These are phyloP conservation scores for Coregonus sp. DNA, from an alignment of 2,797 vertebrate genomes.

Conservation along the genomic window DNA sequence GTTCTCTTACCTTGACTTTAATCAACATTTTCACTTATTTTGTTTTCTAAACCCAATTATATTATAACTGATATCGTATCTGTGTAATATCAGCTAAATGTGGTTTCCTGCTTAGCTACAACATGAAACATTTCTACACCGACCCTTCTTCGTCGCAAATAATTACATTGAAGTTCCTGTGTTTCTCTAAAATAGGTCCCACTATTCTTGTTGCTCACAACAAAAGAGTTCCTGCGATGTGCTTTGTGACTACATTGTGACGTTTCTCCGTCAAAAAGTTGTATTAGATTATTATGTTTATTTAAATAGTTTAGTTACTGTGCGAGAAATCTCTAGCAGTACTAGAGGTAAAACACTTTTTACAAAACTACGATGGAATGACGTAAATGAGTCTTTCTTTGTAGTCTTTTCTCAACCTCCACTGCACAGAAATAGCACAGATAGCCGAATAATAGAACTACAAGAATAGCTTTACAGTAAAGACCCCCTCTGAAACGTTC, in stretches of 20 bases:
- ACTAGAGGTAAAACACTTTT: background rate
- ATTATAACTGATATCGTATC: background rate
- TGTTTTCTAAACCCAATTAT: conserved; percentile 11
- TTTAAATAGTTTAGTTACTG: background rate
- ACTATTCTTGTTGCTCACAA: background rate
- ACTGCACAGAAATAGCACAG: too few species aligned
- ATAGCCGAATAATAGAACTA: background rate
- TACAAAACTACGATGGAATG: background rate
- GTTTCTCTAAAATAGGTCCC: conserved; percentile 40
- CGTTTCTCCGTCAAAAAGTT: background rate
- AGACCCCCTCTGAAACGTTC: background rate
- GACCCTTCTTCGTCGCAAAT: background rate
- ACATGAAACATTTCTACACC: background rate
- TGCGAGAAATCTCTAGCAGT: background rate
- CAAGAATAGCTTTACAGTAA: background rate
- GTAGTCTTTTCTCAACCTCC: conserved; percentile 48
- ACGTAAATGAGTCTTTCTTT: conserved; percentile 30
- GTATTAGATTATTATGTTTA: background rate
- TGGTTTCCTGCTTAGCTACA: background rate
- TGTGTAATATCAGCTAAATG: background rate
- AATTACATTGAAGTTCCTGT: conserved; percentile 59
- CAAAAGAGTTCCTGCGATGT: conserved; percentile 51
- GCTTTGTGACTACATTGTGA: background rate
- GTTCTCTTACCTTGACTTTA: conserved; percentile 79
- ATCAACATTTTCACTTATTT: conserved; percentile 72